Conservation (phyloP, 1,140 invertebrate genomes). For the Semibalanus balanoides region DNA sequence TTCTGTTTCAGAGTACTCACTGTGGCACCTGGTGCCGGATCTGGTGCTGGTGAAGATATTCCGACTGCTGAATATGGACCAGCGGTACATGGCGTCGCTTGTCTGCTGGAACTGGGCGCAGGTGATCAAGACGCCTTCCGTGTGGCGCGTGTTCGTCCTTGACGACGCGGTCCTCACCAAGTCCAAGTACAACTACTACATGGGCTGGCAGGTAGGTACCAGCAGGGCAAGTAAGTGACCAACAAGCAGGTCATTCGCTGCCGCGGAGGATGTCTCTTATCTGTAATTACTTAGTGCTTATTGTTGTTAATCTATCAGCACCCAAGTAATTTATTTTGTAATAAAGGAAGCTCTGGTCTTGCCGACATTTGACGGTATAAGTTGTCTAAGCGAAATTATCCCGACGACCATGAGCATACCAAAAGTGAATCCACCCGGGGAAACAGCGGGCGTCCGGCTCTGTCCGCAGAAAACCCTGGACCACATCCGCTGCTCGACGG, state of each 20-base stretch:
- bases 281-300: background rate
- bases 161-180: slow-evolving; percentile 30
- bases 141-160: slow-evolving; percentile 31
- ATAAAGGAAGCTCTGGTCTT: background rate
- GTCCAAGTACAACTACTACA: slow-evolving; percentile 31
- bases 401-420: too few relatives aligned
- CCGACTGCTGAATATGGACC: slow-evolving; percentile 36
- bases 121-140: slow-evolving; percentile 30
- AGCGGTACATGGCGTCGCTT: slow-evolving; percentile 48
- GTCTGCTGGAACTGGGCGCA: slow-evolving; percentile 29
- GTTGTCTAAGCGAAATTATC: too few relatives aligned
- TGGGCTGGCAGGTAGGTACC: slow-evolving; percentile 27
- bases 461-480: slow-evolving; percentile 49
- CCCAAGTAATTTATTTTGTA: background rate
- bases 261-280: background rate
- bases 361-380: too few relatives aligned
- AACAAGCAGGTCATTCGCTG: too few relatives aligned
- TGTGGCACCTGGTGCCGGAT: slow-evolving; percentile 56
- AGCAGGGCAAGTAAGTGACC: too few relatives aligned
- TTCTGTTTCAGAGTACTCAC: background rate
- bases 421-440: too few relatives aligned
- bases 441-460: too few relatives aligned
- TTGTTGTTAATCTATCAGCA: background rate
- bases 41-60: slow-evolving; percentile 63
- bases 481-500: slow-evolving; percentile 54